These are phyloP conservation scores for Gorilla gorilla DNA, from an alignment of 2,113 vertebrate species.

Conservation along the genomic window DNA sequence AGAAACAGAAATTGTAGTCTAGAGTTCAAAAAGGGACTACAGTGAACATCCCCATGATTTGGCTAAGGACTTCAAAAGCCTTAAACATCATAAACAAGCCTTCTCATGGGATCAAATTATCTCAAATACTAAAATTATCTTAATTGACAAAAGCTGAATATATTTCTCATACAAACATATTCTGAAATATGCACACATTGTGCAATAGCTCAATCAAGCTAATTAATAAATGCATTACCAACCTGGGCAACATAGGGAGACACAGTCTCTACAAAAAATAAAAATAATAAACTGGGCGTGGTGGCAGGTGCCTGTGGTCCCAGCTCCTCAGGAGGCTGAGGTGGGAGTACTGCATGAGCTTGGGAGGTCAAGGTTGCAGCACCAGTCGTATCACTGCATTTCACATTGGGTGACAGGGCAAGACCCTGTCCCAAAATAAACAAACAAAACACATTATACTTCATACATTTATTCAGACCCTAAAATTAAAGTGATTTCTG, in stretches of 20 bases:
- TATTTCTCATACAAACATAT: background rate
- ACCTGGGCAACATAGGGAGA: too few species aligned
- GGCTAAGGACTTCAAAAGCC: background rate
- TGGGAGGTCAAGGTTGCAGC: too few species aligned
- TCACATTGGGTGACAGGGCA: too few species aligned
- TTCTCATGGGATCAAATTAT: background rate
- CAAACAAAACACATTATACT: too few species aligned
- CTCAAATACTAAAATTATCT: background rate
- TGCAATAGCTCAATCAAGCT: background rate
- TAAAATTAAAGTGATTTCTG: background rate
- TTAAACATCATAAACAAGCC: background rate
- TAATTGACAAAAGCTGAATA: background rate
- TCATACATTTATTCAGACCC: background rate
- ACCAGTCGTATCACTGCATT: too few species aligned
- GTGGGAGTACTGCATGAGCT: too few species aligned
- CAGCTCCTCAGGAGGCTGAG: too few species aligned
- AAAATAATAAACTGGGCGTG: too few species aligned
- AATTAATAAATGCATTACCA: background rate
- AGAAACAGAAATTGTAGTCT: background rate
- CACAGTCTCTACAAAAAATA: too few species aligned
- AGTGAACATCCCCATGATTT: background rate
- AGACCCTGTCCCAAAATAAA: too few species aligned
- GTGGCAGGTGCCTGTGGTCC: too few species aligned
- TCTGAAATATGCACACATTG: background rate
- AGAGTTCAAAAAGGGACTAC: background rate